These are phyloP conservation scores for Eclectus roratus DNA, from an alignment of 2,113 vertebrate genomes.

Conservation along the genomic window DNA sequence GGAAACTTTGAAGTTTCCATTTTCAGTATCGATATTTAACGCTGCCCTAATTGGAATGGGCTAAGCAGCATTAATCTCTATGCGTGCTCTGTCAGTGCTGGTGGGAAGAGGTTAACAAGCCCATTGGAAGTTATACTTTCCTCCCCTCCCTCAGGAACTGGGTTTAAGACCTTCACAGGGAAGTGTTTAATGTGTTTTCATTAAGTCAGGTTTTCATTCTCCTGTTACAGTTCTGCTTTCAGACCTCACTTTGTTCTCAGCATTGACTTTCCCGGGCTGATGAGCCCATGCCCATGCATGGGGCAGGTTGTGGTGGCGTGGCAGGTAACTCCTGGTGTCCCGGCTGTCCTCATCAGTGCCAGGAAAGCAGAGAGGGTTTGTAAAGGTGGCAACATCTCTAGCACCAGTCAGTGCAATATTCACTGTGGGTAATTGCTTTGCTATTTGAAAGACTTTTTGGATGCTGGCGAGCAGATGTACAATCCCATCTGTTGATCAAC, in stretches of 20 bases:
- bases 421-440: neutral
- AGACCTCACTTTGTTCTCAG: neutral
- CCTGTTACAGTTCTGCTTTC: neutral
- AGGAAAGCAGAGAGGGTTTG: neutral
- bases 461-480: neutral
- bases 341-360: neutral
- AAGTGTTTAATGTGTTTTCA: slow-evolving; percentile 41
- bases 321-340: neutral
- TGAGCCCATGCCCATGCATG: fast-evolving
- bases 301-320: neutral
- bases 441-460: neutral
- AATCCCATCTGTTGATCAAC: neutral
- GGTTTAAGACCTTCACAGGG: slow-evolving; percentile 41
- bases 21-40: neutral
- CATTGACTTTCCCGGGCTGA: neutral
- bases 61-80: neutral
- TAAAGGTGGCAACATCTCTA: neutral
- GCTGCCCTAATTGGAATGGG: neutral
- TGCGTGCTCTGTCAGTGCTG: neutral
- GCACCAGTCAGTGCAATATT: fast-evolving
- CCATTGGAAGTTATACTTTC: neutral
- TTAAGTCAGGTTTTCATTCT: neutral
- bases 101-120: slow-evolving; percentile 15
- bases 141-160: neutral
- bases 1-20: neutral